These are phyloP conservation scores for Chironomus riparius DNA, from an alignment of 2,888 invertebrate genomes.

Conservation along the genomic window DNA sequence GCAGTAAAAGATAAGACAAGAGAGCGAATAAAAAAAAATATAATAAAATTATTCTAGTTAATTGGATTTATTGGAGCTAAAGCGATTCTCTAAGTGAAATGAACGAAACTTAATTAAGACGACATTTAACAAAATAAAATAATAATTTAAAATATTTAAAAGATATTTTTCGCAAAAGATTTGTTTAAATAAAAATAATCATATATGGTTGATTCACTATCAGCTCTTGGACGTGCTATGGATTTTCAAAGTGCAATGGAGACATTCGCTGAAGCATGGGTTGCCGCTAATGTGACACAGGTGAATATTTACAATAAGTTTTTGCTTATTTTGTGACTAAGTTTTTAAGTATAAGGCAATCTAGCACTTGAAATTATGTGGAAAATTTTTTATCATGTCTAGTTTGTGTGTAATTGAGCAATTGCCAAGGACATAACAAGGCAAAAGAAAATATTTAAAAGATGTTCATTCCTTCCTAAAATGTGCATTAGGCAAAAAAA, in stretches of 20 bases:
- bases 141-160: background rate
- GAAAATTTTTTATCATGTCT: background rate
- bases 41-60: background rate
- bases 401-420: background rate
- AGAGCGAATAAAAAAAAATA: background rate
- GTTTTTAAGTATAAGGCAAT: background rate
- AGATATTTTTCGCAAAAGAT: background rate
- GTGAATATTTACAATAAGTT: conserved; percentile 46
- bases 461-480: background rate
- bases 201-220: conserved; percentile 29
- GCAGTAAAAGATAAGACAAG: background rate
- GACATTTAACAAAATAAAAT: background rate
- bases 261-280: conserved; percentile 96
- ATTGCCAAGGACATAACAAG: background rate
- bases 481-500: background rate
- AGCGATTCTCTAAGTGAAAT: too few species aligned
- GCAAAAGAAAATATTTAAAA: background rate
- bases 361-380: background rate
- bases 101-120: background rate
- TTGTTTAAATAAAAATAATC: background rate
- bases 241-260: conserved; percentile 99
- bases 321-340: conserved; percentile 1
- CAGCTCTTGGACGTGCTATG: conserved; percentile 47
- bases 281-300: conserved; percentile 76
- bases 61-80: too few species aligned